Conservation (phyloP, 2,797 vertebrate genomes). For the Sylvia borin region DNA sequence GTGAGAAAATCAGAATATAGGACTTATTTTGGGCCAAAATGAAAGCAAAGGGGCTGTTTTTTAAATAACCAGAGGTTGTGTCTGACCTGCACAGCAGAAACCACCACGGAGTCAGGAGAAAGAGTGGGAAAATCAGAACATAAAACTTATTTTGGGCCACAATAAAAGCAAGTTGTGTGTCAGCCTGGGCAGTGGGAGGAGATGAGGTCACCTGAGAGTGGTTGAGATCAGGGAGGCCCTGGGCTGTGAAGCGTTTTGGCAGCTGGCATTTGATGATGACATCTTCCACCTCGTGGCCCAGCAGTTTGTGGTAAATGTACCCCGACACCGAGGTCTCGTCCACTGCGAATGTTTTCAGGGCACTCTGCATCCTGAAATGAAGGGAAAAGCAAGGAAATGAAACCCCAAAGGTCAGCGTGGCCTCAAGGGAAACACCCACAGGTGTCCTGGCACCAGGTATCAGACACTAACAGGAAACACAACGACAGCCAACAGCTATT, state of each 20-base stretch:
- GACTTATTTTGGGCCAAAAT: no score
- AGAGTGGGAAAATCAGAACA: no score
- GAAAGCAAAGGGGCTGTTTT: no score
- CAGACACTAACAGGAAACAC: neutral
- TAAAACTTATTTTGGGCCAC: no score
- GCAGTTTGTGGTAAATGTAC: constrained; percentile 97
- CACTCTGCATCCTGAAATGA: constrained; percentile 92
- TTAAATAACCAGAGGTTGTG: no score
- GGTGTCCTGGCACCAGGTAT: neutral
- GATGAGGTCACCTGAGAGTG: constrained; percentile 90
- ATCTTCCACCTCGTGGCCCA: constrained; percentile 97
- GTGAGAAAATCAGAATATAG: no score
- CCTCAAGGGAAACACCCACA: neutral
- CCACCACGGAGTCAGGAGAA: no score
- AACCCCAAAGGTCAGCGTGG: neutral
- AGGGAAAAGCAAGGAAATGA: neutral
- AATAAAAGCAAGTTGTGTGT: no score
- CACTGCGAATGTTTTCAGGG: constrained; percentile 95
- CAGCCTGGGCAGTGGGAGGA: neutral
- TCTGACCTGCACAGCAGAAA: no score
- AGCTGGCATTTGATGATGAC: constrained; percentile 98
- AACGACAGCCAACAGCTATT: accelerated
- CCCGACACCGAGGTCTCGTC: constrained; percentile 98
- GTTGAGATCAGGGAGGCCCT: constrained; percentile 98
- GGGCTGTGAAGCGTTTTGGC: constrained; percentile 98